phyloP scores from a whole-genome alignment of 2,888 invertebrate genomes.

The Crioceris asparagi region DNA sequence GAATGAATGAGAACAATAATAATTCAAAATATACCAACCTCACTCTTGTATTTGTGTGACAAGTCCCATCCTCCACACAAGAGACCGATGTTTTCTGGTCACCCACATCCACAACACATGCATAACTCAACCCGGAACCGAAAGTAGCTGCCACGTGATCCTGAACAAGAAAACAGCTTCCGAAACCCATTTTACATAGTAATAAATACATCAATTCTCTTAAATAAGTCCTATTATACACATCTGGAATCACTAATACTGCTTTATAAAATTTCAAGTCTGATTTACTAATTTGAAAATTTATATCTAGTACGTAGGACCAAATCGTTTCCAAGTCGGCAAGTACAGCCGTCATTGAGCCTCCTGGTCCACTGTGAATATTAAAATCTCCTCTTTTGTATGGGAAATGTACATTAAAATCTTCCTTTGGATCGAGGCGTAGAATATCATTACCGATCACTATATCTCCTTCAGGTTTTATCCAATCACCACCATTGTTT shows the following conservation, averaged over 20 bases:
- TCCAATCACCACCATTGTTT: constrained; percentile 49
- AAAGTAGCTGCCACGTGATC: constrained; percentile 81
- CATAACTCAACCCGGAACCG: constrained; percentile 73
- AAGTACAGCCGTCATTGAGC: constrained; percentile 73
- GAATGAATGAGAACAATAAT: background rate
- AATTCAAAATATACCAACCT: constrained; percentile 14
- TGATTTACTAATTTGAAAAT: constrained; percentile 60
- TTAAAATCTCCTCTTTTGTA: constrained; percentile 81
- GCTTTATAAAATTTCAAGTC: constrained; percentile 72
- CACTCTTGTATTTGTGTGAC: constrained; percentile 75
- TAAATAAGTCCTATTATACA: constrained; percentile 76
- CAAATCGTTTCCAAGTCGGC: constrained; percentile 83
- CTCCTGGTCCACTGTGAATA: constrained; percentile 71
- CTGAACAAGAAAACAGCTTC: constrained; percentile 37
- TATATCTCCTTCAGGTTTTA: constrained; percentile 51
- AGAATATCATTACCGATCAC: constrained; percentile 69
- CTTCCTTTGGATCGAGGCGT: constrained; percentile 53
- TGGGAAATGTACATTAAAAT: constrained; percentile 85
- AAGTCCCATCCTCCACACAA: constrained; percentile 94
- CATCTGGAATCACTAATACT: constrained; percentile 80
- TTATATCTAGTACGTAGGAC: constrained; percentile 66
- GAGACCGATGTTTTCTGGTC: constrained; percentile 93
- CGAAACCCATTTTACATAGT: constrained; percentile 59
- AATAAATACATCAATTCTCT: constrained; percentile 75
- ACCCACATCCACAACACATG: constrained; percentile 91